Evolutionary conservation across 2,888 invertebrate species (phyloP).

Genomic region (Temnothorax unifasciatus): DNA sequence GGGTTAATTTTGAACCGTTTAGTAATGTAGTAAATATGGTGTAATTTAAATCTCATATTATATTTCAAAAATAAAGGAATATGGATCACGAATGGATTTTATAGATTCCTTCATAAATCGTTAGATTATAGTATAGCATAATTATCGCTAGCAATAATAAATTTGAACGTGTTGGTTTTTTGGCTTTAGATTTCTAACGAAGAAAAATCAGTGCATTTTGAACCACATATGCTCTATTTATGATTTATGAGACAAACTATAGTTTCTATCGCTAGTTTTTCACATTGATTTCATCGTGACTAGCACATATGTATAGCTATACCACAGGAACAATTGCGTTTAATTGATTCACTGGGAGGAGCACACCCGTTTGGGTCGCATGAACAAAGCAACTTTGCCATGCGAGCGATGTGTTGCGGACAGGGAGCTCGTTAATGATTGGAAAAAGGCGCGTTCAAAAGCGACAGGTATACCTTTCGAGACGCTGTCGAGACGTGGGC

Average conservation of each 20-base stretch:
- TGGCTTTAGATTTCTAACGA: not conserved
- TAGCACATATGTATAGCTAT: not conserved
- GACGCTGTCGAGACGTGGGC: conserved; percentile 73
- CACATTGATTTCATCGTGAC: not conserved
- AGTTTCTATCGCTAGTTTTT: not conserved
- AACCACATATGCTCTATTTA: not conserved
- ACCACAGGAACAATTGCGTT: conserved; percentile 47
- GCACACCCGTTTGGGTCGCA: conserved; percentile 52
- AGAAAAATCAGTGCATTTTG: not conserved
- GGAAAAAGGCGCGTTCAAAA: conserved; percentile 70
- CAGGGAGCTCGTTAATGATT: conserved; percentile 75
- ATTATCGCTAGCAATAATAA: not conserved
- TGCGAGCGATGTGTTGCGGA: conserved; percentile 39
- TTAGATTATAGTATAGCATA: not conserved
- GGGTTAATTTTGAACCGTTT: not conserved
- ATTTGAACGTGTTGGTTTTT: not conserved
- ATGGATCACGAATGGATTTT: not conserved
- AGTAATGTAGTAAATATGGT: not conserved
- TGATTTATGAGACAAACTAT: not conserved
- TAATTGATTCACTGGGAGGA: conserved; percentile 53
- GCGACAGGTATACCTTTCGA: conserved; percentile 73
- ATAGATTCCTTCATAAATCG: not conserved
- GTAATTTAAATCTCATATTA: not conserved
- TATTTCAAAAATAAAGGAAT: not conserved
- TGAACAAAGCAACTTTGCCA: conserved; percentile 66